Percentiles rank a stretch among this genome's conserved stretches.
Evolutionary conservation across 2,797 vertebrate genomes (phyloP).

Genomic region (Sebastes matsubarae): DNA sequence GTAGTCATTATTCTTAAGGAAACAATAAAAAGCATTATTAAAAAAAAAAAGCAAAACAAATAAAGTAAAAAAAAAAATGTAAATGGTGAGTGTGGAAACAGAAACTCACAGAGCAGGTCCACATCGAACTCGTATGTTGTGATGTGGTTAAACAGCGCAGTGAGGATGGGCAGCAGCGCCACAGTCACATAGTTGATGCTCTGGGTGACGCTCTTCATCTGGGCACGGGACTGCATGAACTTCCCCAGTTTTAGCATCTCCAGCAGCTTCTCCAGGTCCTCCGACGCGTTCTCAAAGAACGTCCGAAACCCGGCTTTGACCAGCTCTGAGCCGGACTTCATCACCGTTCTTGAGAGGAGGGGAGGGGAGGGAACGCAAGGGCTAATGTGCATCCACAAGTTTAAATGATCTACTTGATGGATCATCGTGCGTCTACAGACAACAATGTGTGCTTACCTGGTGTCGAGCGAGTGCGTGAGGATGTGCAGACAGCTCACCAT

Average conservation of each 20-base stretch:
- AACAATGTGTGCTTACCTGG: conserved; percentile 82
- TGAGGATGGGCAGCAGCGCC: conserved; percentile 93
- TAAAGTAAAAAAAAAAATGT: background rate
- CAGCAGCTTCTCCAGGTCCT: conserved; percentile 94
- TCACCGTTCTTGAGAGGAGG: conserved; percentile 89
- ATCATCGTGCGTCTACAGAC: background rate
- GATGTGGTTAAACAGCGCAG: conserved; percentile 94
- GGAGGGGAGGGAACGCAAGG: background rate
- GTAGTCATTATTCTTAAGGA: too few relatives aligned
- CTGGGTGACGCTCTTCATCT: conserved; percentile 96
- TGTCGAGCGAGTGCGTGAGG: conserved; percentile 94
- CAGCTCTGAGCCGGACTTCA: conserved; percentile 97
- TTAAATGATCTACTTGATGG: background rate
- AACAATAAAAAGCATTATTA: too few relatives aligned
- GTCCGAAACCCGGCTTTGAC: conserved; percentile 92
- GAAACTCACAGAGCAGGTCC: conserved; percentile 91
- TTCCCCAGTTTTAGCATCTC: conserved; percentile 98
- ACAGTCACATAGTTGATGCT: conserved; percentile 96
- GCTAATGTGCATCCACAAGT: background rate
- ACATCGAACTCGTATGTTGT: conserved; percentile 89
- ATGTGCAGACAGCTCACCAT: conserved; percentile 99
- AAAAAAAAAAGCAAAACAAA: too few relatives aligned
- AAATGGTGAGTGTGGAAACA: background rate
- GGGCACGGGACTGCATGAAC: conserved; percentile 94
- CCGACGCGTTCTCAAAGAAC: conserved; percentile 96